Evolutionary conservation across 2,113 vertebrate genomes (phyloP).

Genomic region (Callipepla squamata): DNA sequence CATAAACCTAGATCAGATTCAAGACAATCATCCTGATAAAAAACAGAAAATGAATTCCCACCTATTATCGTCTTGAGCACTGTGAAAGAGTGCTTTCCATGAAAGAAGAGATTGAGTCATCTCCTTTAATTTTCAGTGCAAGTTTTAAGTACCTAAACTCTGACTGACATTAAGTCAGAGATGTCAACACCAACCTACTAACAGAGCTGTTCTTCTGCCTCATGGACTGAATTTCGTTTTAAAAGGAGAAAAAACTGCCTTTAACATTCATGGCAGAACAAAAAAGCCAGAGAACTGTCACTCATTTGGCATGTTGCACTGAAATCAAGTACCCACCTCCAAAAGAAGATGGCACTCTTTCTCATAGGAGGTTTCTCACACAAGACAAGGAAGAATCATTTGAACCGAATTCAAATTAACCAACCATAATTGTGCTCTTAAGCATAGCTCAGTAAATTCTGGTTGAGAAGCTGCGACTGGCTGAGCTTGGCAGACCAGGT

Average conservation of each 20-base stretch:
- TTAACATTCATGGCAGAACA: background rate
- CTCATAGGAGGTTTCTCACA: background rate
- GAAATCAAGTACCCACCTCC: background rate
- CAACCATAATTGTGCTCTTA: background rate
- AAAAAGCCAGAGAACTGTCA: background rate
- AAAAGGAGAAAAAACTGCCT: background rate
- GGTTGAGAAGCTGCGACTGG: conserved; percentile 25
- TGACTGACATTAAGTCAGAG: fast-evolving
- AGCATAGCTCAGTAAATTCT: background rate
- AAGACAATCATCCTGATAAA: conserved; percentile 7
- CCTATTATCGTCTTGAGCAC: background rate
- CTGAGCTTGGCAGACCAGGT: background rate
- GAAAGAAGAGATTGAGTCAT: background rate
- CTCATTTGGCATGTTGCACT: background rate
- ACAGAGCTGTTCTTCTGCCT: background rate
- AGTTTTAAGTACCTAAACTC: background rate
- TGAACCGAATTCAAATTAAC: conserved; percentile 49
- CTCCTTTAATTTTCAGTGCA: background rate
- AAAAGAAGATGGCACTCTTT: background rate
- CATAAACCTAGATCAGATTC: background rate
- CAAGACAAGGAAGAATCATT: background rate
- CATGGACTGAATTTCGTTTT: background rate
- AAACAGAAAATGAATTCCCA: background rate
- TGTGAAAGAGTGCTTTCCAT: background rate
- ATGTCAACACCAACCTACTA: background rate